Conservation (phyloP, 2,113 vertebrate species). For the Brachypodius melanocephalos region DNA sequence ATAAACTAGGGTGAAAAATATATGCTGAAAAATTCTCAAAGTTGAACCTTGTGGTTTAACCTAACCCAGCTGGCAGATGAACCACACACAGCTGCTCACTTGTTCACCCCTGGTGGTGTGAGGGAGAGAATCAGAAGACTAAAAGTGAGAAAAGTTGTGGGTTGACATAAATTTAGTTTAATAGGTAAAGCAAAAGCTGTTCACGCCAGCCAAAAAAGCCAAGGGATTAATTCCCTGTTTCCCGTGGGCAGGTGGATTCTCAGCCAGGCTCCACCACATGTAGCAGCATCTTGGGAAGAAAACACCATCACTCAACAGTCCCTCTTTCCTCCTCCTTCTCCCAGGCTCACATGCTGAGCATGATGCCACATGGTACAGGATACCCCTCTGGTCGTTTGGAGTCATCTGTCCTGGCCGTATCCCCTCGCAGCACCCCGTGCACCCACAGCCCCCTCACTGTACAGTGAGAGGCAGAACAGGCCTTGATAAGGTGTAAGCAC, state of each 20-base stretch:
- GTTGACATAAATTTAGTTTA: neutral
- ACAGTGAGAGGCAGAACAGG: neutral
- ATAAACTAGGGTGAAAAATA: neutral
- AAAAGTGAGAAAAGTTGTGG: neutral
- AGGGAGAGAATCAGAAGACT: neutral
- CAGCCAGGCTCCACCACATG: neutral
- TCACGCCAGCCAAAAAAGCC: neutral
- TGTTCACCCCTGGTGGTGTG: neutral
- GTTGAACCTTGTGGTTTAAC: neutral
- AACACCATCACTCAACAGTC: neutral
- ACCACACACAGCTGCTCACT: neutral
- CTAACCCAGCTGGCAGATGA: neutral
- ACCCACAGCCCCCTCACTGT: neutral
- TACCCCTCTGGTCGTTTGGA: neutral
- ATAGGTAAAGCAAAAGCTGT: neutral
- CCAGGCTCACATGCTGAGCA: neutral
- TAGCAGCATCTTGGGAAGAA: neutral
- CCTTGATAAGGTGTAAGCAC: neutral
- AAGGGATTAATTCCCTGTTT: neutral
- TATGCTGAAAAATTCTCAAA: neutral
- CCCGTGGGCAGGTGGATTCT: neutral
- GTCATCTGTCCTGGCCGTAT: neutral
- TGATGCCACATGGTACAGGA: neutral
- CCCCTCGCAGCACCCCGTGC: fast-evolving
- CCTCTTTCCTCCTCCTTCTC: neutral